phyloP scores from a whole-genome alignment of 2,113 vertebrate species.

The Pituophis catenifer region DNA sequence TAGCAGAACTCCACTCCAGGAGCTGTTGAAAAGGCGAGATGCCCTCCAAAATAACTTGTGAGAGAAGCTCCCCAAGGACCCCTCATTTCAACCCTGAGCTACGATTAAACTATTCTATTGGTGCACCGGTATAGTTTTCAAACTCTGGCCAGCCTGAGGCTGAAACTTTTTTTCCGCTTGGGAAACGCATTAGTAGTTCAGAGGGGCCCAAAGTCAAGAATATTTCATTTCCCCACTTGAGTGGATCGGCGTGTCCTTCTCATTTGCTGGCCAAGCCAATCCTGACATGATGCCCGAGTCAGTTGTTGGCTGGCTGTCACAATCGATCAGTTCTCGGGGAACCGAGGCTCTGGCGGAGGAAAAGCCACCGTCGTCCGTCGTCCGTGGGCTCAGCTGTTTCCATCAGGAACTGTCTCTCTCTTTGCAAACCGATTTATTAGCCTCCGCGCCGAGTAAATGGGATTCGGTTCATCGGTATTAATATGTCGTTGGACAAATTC shows the following conservation, averaged over 20 bases:
- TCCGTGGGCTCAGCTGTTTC: background rate
- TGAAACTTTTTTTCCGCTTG: background rate
- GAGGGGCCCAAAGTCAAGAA: background rate
- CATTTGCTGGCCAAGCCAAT: background rate
- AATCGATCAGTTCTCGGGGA: background rate
- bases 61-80: no score
- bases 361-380: background rate
- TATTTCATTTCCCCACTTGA: background rate
- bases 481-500: background rate
- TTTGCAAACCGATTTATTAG: background rate
- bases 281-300: background rate
- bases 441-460: background rate
- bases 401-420: background rate
- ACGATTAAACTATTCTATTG: background rate
- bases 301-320: background rate
- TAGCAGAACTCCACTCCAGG: no score
- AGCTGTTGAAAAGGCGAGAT: no score
- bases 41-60: no score
- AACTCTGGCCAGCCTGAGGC: accelerated
- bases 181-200: background rate
- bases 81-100: background rate
- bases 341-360: background rate
- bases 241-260: background rate
- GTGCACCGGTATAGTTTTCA: background rate
- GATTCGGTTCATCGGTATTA: background rate